A percentile compares a stretch with the other conserved stretches of the same genome.
Evolutionary conservation across 2,888 invertebrate genomes (phyloP).

Genomic region (Galerucella pusilla): DNA sequence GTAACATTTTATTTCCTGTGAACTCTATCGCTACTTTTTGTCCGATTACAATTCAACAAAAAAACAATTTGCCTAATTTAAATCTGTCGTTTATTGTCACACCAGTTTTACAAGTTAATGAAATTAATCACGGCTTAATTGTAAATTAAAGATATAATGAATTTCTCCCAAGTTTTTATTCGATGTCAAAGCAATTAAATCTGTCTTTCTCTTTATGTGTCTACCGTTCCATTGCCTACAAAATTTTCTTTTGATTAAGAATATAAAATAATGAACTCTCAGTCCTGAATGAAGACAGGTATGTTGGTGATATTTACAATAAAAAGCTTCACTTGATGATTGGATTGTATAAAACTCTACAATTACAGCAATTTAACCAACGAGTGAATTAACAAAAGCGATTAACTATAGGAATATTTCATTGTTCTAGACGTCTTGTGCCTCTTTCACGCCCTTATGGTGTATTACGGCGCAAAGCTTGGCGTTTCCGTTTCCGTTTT

Average conservation of each 20-base stretch:
- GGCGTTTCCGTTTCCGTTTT: too few species aligned
- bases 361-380: not conserved
- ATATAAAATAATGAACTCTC: not conserved
- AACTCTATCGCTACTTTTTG: too few species aligned
- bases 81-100: slow-evolving; percentile 15
- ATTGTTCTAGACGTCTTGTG: too few species aligned
- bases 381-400: too few species aligned
- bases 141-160: slow-evolving; percentile 19
- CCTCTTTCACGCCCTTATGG: too few species aligned
- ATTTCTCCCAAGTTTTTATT: slow-evolving; percentile 9
- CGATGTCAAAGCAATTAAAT: slow-evolving; percentile 21
- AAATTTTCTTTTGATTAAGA: slow-evolving; percentile 1
- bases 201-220: slow-evolving; percentile 15
- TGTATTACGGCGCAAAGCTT: too few species aligned
- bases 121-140: slow-evolving; percentile 22
- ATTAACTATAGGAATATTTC: too few species aligned
- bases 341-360: not conserved
- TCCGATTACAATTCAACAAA: not conserved
- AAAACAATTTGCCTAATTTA: not conserved
- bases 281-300: not conserved
- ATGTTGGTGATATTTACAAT: not conserved
- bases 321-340: not conserved
- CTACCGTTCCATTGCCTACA: slow-evolving; percentile 1
- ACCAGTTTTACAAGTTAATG: slow-evolving; percentile 15
- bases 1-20: too few species aligned